Percentiles rank a stretch among this genome's conserved stretches.
Conservation (phyloP, 23 tunicate species). For the Phallusia fumigata region DNA sequence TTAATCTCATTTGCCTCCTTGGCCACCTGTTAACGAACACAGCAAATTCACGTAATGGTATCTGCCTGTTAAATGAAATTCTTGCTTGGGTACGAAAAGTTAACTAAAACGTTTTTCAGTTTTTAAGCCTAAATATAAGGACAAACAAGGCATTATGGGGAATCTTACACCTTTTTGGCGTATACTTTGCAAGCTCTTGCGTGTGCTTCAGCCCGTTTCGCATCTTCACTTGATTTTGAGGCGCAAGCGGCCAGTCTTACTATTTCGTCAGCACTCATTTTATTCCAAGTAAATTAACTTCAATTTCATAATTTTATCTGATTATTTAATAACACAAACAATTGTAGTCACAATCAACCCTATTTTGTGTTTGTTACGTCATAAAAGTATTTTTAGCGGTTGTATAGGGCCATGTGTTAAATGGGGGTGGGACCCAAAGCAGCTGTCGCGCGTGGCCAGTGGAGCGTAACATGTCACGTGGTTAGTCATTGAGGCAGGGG, state of each 20-base stretch:
- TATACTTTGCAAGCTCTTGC: constrained; percentile 49
- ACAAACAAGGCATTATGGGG: not conserved
- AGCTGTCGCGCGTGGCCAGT: constrained; percentile 31
- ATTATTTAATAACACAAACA: not conserved
- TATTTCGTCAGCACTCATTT: constrained; percentile 35
- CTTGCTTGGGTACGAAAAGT: no score
- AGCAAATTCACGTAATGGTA: not conserved
- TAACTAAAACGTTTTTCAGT: no score
- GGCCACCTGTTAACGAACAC: not conserved
- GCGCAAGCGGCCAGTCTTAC: constrained; percentile 43
- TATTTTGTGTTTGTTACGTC: not conserved
- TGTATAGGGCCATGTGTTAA: not conserved
- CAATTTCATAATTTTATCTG: not conserved
- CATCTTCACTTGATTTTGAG: constrained; percentile 34
- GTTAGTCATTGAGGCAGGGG: not conserved
- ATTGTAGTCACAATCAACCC: not conserved
- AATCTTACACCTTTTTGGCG: constrained; percentile 42
- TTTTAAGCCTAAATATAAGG: no score
- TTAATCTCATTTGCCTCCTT: not conserved
- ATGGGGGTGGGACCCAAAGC: not conserved
- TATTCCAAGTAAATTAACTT: not conserved
- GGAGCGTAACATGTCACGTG: constrained; percentile 41
- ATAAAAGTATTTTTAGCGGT: not conserved
- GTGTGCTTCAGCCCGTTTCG: constrained; percentile 52
- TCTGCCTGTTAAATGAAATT: no score